Evolutionary conservation across 2,113 vertebrate species (phyloP).

Genomic region (Mohoua ochrocephala): DNA sequence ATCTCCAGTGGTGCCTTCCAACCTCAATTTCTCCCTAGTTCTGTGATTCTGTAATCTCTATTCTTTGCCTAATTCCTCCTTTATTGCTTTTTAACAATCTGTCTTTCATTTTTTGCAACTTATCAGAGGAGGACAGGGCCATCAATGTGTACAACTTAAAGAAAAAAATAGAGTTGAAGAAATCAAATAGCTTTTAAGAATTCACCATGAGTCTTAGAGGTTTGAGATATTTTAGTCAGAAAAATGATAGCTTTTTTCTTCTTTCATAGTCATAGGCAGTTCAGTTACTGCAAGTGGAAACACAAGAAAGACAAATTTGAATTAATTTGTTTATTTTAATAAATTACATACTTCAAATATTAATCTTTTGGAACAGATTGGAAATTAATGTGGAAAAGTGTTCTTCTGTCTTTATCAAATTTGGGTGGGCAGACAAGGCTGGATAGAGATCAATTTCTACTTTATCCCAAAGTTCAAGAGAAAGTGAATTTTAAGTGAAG

Average conservation of each 20-base stretch:
- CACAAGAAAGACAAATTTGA: background rate
- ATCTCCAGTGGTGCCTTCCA: background rate
- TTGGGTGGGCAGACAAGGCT: background rate
- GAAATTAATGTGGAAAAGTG: background rate
- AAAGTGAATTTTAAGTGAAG: background rate
- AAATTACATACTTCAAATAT: background rate
- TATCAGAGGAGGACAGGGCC: background rate
- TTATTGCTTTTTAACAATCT: background rate
- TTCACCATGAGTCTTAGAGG: background rate
- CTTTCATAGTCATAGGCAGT: background rate
- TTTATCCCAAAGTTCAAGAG: background rate
- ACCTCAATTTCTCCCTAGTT: background rate
- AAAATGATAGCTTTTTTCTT: background rate
- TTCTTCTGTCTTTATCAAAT: background rate
- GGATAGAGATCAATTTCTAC: background rate
- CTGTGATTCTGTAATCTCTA: background rate
- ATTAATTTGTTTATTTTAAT: background rate
- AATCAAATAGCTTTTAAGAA: background rate
- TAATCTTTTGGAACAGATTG: background rate
- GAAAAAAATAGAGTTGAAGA: background rate
- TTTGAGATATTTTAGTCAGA: background rate
- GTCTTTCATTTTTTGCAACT: background rate
- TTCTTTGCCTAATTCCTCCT: background rate
- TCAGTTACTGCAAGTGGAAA: background rate
- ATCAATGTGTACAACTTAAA: background rate